phyloP scores from a whole-genome alignment of 2,888 invertebrate species.

The Agriotes lineatus region DNA sequence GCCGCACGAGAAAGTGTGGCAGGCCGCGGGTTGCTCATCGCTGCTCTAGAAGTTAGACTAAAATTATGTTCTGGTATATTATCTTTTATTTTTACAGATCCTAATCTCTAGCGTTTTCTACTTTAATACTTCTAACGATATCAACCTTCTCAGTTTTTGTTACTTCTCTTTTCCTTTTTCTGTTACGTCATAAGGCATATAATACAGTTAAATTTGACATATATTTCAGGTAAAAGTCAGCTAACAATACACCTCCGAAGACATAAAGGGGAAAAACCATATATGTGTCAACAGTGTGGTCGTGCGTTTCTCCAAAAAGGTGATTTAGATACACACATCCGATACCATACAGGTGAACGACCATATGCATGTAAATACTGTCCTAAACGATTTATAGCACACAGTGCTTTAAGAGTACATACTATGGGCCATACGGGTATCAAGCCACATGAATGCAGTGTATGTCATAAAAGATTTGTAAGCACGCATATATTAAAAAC shows the following conservation, averaged over 20 bases:
- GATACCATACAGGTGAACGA: conserved; percentile 42
- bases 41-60: too few species aligned
- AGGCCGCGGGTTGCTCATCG: too few species aligned
- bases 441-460: conserved; percentile 35
- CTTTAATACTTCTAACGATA: too few species aligned
- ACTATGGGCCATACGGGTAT: conserved; percentile 40
- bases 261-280: conserved; percentile 39
- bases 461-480: conserved; percentile 38
- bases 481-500: conserved; percentile 43
- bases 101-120: too few species aligned
- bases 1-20: too few species aligned
- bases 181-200: too few species aligned
- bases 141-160: too few species aligned
- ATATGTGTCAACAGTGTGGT: conserved; percentile 38
- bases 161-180: too few species aligned
- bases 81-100: too few species aligned
- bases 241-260: conserved; percentile 38
- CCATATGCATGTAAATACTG: conserved; percentile 40
- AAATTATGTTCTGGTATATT: too few species aligned
- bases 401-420: conserved; percentile 40
- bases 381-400: conserved; percentile 40
- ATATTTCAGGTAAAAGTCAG: conserved; percentile 38
- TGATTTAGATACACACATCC: conserved; percentile 37
- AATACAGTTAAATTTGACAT: too few species aligned
- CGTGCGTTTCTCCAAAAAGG: conserved; percentile 41